Conservation (phyloP, 1,140 invertebrate species). For the Meloidogyne floridensis region DNA sequence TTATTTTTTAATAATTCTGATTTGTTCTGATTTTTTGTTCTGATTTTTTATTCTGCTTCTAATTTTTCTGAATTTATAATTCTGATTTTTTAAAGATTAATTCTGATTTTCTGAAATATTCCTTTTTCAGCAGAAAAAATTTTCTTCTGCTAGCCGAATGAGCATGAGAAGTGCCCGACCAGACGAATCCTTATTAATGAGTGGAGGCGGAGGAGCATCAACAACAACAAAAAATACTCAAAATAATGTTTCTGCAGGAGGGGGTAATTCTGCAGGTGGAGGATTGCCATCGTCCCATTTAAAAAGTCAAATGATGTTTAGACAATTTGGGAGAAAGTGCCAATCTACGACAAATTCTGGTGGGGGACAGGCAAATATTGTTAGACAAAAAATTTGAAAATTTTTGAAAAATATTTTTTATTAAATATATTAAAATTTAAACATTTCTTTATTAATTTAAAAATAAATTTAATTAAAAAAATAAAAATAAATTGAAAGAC, state of each 20-base stretch:
- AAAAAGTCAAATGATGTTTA: constrained; percentile 33
- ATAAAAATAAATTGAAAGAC: background rate
- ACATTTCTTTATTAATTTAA: too few relatives aligned
- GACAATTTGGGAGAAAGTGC: constrained; percentile 23
- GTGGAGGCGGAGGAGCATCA: background rate
- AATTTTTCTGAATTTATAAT: too few relatives aligned
- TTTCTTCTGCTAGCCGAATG: background rate
- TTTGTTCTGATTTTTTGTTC: too few relatives aligned
- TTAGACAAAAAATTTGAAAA: constrained; percentile 17
- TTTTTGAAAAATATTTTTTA: background rate
- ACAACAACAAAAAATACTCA: background rate
- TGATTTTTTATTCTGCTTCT: too few relatives aligned
- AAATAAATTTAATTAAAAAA: background rate
- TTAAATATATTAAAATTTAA: background rate
- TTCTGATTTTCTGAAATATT: background rate
- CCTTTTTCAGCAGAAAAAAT: constrained; percentile 1
- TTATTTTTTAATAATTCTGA: too few relatives aligned
- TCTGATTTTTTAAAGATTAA: too few relatives aligned
- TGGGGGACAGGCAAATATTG: constrained; percentile 11
- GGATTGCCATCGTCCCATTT: background rate
- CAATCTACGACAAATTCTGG: background rate
- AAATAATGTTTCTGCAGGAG: background rate
- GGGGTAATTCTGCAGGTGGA: background rate
- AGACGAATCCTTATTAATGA: too few relatives aligned
- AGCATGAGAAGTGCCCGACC: constrained; percentile 11